Percentiles rank a stretch among this genome's conserved stretches.
Evolutionary conservation across 2,797 vertebrate species (phyloP).

Genomic region (Pelodytes ibericus): DNA sequence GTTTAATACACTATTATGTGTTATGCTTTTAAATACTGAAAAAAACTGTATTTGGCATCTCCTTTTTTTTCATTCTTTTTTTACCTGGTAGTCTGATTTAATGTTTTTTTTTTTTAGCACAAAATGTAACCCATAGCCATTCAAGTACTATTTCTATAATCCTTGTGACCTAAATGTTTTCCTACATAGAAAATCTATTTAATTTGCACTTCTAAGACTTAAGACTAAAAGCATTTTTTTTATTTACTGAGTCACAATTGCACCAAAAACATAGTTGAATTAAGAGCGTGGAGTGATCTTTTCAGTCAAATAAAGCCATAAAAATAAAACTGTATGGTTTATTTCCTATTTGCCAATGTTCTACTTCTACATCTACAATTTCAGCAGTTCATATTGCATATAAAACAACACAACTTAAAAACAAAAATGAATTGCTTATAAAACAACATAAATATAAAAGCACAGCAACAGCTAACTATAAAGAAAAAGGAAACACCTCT

Average conservation of each 20-base stretch:
- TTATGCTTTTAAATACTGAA: not conserved
- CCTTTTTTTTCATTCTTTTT: not conserved
- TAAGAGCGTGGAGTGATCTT: constrained; percentile 1
- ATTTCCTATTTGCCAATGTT: not conserved
- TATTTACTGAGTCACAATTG: not conserved
- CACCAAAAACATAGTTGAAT: constrained; percentile 2
- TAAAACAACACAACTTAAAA: not conserved
- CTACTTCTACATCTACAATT: not conserved
- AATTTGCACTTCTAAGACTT: constrained; percentile 26
- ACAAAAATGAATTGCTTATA: no score
- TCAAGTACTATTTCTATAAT: constrained; percentile 23
- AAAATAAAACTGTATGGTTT: not conserved
- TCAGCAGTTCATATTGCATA: not conserved
- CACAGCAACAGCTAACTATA: no score
- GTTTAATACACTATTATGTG: not conserved
- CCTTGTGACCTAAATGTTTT: constrained; percentile 19
- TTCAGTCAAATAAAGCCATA: not conserved
- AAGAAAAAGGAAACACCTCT: no score
- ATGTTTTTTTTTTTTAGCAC: constrained; percentile 5
- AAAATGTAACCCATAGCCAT: not conserved
- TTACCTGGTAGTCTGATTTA: constrained; percentile 1
- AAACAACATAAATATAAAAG: no score
- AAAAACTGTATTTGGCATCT: not conserved
- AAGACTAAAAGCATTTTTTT: not conserved
- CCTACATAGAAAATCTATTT: constrained; percentile 10